Evolutionary conservation across 2,797 vertebrate genomes (phyloP).

Genomic region (Alfaro cultratus): DNA sequence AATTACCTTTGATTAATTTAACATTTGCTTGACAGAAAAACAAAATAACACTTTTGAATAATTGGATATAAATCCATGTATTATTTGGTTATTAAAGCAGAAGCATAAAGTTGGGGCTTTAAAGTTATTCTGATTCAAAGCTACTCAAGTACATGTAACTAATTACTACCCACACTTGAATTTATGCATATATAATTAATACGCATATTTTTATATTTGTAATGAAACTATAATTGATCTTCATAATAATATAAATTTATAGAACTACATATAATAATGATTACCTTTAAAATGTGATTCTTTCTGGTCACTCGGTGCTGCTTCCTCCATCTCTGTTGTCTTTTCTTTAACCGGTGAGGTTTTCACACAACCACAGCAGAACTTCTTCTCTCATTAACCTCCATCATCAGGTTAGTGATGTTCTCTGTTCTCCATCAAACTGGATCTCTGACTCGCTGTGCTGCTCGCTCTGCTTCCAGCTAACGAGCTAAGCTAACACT

Average conservation of each 20-base stretch:
- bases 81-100: neutral
- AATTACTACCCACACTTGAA: neutral
- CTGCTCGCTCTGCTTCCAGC: neutral
- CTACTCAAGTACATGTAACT: neutral
- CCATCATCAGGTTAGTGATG: neutral
- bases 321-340: neutral
- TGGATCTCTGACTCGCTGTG: no score
- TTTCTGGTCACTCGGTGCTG: neutral
- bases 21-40: no score
- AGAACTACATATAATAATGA: neutral
- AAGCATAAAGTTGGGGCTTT: neutral
- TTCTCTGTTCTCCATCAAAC: neutral
- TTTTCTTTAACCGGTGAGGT: neutral
- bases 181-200: neutral
- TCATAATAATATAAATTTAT: neutral
- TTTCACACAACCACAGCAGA: neutral
- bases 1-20: neutral
- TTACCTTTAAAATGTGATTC: neutral
- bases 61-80: neutral
- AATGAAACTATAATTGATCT: neutral
- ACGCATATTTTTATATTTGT: neutral
- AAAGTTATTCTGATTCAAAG: neutral
- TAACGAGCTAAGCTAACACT: slow-evolving; percentile 12
- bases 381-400: neutral
- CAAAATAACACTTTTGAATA: neutral